These are phyloP conservation scores for Philhelius pedissequus DNA, from an alignment of 2,888 invertebrate species.

Conservation along the genomic window DNA sequence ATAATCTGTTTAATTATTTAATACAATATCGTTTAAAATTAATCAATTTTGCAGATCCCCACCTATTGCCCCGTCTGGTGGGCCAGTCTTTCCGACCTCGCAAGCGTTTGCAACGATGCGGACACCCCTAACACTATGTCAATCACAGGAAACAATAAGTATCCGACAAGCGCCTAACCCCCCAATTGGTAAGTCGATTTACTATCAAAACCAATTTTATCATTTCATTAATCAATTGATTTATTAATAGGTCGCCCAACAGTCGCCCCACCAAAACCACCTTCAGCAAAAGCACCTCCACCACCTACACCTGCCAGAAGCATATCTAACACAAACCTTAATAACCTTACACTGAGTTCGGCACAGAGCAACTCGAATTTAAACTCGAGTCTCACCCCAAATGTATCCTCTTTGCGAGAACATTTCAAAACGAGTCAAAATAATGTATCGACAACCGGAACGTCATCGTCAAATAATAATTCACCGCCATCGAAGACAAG, in stretches of 20 bases:
- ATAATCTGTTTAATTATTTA: constrained; percentile 3
- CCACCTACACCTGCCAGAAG: constrained; percentile 79
- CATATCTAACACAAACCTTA: constrained; percentile 77
- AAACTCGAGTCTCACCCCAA: constrained; percentile 64
- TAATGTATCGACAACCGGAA: constrained; percentile 66
- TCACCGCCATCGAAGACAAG: constrained; percentile 70
- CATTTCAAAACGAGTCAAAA: constrained; percentile 75
- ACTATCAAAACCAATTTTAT: neutral
- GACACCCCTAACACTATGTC: constrained; percentile 74
- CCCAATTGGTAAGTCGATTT: constrained; percentile 74
- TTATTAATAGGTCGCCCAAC: constrained; percentile 75
- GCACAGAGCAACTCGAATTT: constrained; percentile 55
- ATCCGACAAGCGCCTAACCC: constrained; percentile 76
- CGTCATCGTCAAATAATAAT: constrained; percentile 67
- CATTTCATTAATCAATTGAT: constrained; percentile 41
- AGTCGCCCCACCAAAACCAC: constrained; percentile 75
- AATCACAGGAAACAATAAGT: constrained; percentile 75
- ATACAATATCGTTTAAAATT: neutral
- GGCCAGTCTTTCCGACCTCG: constrained; percentile 75
- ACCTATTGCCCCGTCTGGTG: constrained; percentile 75
- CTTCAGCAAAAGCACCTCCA: constrained; percentile 78
- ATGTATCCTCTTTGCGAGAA: constrained; percentile 76
- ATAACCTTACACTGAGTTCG: constrained; percentile 72
- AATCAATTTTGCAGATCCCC: constrained; percentile 75
- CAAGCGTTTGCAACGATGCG: constrained; percentile 78